Percentiles rank a stretch among this genome's conserved stretches.
Conservation (phyloP, 2,888 invertebrate genomes). For the Leuctra nigra region DNA sequence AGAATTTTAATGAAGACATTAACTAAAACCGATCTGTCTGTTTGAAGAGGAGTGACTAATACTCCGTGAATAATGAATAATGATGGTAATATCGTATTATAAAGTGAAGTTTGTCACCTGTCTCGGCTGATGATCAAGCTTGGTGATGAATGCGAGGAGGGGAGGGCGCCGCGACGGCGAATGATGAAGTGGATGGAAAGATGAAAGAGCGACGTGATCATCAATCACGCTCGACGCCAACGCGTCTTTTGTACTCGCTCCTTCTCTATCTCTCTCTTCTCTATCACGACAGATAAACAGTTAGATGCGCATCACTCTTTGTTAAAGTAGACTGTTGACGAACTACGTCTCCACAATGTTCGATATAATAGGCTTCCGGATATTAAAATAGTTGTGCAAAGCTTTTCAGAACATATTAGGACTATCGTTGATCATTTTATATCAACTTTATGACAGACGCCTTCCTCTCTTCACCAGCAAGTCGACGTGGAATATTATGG, state of each 20-base stretch:
- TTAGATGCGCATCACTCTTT: constrained; percentile 4
- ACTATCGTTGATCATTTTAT: no score
- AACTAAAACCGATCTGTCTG: neutral
- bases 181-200: constrained; percentile 18
- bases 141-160: no score
- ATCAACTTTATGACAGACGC: no score
- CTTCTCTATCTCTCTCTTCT: no score
- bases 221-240: constrained; percentile 17
- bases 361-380: constrained; percentile 13
- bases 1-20: no score
- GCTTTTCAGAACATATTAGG: no score
- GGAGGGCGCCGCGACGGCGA: constrained; percentile 4
- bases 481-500: no score
- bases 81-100: constrained; percentile 17
- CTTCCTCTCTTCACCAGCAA: no score
- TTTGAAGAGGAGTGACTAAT: constrained; percentile 9
- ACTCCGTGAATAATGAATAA: constrained; percentile 14
- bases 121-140: constrained; percentile 14
- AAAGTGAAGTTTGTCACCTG: constrained; percentile 20
- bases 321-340: no score
- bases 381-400: constrained; percentile 14
- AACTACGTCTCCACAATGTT: no score
- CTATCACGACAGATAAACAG: constrained; percentile 10
- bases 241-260: constrained; percentile 17
- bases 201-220: constrained; percentile 12